Base-by-base conservation (phyloP, 1,140 invertebrate species). In the Drosophila burlai region DNA sequence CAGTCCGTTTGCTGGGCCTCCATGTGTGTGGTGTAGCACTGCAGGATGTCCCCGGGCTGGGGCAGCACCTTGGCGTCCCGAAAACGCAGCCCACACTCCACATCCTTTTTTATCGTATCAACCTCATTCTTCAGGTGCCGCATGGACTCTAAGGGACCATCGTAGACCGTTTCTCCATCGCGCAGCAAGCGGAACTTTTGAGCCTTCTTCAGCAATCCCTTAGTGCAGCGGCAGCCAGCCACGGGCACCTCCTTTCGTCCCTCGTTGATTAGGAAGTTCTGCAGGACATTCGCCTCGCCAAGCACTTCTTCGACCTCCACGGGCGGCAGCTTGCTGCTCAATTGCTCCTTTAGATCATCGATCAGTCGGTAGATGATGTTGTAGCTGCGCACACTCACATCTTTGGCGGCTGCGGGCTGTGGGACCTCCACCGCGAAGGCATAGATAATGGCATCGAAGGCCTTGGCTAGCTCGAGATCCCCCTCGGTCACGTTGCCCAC, bases 321-420 rank as follows among this genome's bases (percentile, higher is more conserved):
- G 21, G 93, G 73, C 2, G 98, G 98, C 79, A 99, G 93, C 83
- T 94, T 94, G n/a, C 92, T 93, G 79, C 94, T 96, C 21, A 99
- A 95, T 93, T 98, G 96, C 55, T 95, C 94, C 91, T 97, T 97
- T 0, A 99, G 85, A 93, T 98, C 96, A 91, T 99, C 98, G 11
- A 99, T 95, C 45, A 99, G 93, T 81, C 96, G 96, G 93, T 99
- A 99, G 76, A 99, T 99, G 11, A 99, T 95, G 93, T 98, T 98
- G 92, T 96, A 95, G 42, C 94, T 78, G 81, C 95, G 95, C 49
- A 99, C 94, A 2, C 84, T 49, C 16, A 98, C 94, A 15, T 94
- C 93, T 21, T 94, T 94, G n/a, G 80, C 49, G 0, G 47, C 24
- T 11, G 82, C 77, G 2, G 46, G 21, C 47, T 91, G 93, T 4